Conservation (phyloP, 2,888 invertebrate genomes). For the Cantharis rufa region DNA sequence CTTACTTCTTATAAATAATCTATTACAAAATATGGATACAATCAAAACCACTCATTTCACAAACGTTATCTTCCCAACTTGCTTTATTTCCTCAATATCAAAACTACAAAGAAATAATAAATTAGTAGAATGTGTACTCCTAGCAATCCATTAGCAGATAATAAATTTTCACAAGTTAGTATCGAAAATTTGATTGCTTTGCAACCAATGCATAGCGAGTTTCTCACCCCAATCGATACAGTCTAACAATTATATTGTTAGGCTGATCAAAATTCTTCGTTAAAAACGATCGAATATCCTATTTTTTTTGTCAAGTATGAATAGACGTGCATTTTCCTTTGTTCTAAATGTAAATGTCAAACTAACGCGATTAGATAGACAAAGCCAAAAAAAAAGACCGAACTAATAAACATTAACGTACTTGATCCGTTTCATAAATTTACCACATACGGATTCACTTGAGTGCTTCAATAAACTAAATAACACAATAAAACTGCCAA, state of each 20-base stretch:
- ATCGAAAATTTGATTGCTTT: background rate
- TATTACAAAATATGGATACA: no score
- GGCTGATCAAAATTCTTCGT: background rate
- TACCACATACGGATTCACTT: constrained; percentile 6
- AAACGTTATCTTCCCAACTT: background rate
- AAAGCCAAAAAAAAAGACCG: background rate
- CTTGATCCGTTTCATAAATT: constrained; percentile 4
- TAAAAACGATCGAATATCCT: background rate
- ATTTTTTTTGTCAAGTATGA: background rate
- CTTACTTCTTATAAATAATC: no score
- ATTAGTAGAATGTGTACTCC: background rate
- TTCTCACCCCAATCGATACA: background rate
- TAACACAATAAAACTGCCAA: background rate
- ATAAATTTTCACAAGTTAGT: background rate
- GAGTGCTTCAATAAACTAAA: background rate
- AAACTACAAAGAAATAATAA: background rate
- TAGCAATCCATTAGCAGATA: background rate
- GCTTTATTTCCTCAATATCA: background rate
- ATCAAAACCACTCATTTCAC: no score
- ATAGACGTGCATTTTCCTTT: background rate
- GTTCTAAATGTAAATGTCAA: background rate
- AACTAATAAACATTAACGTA: background rate
- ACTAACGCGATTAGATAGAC: background rate
- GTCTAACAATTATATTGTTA: background rate
- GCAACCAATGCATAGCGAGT: background rate